Base-by-base conservation (phyloP, 2,888 invertebrate genomes). In the Tricholauxania praeusta region DNA sequence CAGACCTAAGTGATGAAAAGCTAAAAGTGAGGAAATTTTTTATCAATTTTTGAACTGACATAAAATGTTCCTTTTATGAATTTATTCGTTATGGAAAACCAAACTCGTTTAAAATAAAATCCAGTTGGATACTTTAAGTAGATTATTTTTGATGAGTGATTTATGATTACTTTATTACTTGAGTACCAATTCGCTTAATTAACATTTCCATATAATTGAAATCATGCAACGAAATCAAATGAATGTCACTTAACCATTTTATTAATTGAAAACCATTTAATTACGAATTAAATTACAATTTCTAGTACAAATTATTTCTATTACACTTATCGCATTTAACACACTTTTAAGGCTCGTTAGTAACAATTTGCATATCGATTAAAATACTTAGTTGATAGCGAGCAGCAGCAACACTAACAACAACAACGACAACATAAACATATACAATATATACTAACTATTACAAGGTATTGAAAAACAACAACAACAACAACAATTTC, bases 311-410 rank as follows among this genome's bases (percentile, higher is more conserved):
- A 17, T 48, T n/a, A 22, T 67, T 55, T 17, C 64, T 51, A 57
- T 22, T 57, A 51, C 51, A 51, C 51, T 78, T 75, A 78, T 79
- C 78, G 77, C 84, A 79, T 82, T 84, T 85, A 84, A 78, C 79
- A 80, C 81, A 80, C 77, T 84, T 39, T 85, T 84, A 81, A 84
- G 80, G 82, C 80, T 82, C 80, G 82, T 84, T 84, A 84, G 85
- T 80, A 79, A 81, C 82, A 78, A 84, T 84, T 84, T 85, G 70
- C 70, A 70, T 70, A 62, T 72, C 62, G 67, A 72, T 60, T 72
- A 67, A 63, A 62, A 60, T 17, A 22, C 51, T 59, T 71, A 53
- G 57, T 72, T 53, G 78, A 72, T 74, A 79, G 73, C 22, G 48
- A 64, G 39, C 60, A 52, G 32, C 59, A 19, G 15, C 12, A 60